Evolutionary conservation across 2,797 vertebrate genomes (phyloP).

Genomic region (Mus spretus): DNA sequence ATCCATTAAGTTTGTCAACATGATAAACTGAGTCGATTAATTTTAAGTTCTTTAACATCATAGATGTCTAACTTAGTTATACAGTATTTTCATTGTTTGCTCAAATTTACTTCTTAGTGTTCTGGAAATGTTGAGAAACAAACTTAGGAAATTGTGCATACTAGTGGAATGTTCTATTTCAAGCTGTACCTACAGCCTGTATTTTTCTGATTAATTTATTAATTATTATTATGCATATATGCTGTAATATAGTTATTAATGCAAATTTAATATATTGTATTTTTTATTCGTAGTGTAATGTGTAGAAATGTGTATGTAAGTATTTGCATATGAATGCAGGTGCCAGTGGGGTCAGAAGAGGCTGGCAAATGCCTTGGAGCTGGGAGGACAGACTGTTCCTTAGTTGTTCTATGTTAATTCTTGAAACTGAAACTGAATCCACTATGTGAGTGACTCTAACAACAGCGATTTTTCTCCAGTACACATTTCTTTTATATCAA

Average conservation of each 20-base stretch:
- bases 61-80: not conserved
- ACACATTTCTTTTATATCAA: not conserved
- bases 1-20: not conserved
- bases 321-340: not conserved
- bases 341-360: not conserved
- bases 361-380: not conserved
- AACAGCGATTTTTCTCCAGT: not conserved
- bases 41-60: not conserved
- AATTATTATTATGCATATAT: not conserved
- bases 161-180: not conserved
- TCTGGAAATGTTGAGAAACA: not conserved
- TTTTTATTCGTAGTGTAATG: not conserved
- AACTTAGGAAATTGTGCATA: not conserved
- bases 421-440: not conserved
- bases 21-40: not conserved
- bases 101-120: not conserved
- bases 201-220: not conserved
- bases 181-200: no score
- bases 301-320: not conserved
- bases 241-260: not conserved
- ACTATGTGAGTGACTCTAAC: not conserved
- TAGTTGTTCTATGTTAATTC: not conserved
- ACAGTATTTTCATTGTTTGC: not conserved
- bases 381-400: not conserved
- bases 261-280: not conserved